phyloP scores from a whole-genome alignment of 2,797 vertebrate genomes.

The Labroides dimidiatus region DNA sequence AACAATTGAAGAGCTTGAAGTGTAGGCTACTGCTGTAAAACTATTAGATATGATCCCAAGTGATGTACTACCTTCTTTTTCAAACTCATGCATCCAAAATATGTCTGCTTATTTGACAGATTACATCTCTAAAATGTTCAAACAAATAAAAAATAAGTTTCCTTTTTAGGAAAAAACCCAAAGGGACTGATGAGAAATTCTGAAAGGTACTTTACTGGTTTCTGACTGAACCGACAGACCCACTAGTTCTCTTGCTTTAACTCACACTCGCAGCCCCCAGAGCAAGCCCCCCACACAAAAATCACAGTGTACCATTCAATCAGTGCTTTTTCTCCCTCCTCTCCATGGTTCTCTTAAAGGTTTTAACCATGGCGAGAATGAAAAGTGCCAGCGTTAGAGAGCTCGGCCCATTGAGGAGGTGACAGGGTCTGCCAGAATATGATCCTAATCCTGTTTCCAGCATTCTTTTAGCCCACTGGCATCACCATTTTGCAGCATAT shows the following conservation, averaged over 20 bases:
- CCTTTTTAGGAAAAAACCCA: background rate
- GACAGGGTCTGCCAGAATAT: slow-evolving; percentile 94
- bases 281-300: slow-evolving; percentile 77
- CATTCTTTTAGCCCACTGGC: slow-evolving; percentile 88
- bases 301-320: slow-evolving; percentile 86
- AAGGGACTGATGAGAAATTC: too few species aligned
- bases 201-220: slow-evolving; percentile 1
- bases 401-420: slow-evolving; percentile 88
- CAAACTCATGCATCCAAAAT: too few species aligned
- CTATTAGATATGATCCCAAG: too few species aligned
- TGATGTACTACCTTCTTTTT: too few species aligned
- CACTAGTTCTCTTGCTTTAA: slow-evolving; percentile 16
- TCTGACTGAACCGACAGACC: slow-evolving; percentile 3
- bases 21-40: too few species aligned
- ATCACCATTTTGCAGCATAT: slow-evolving; percentile 81
- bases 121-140: background rate
- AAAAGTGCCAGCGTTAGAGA: slow-evolving; percentile 87
- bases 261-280: background rate
- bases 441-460: slow-evolving; percentile 96
- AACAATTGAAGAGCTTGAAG: too few species aligned
- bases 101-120: too few species aligned
- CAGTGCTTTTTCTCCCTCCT: slow-evolving; percentile 68
- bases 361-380: slow-evolving; percentile 84
- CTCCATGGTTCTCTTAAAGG: slow-evolving; percentile 82
- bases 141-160: background rate